A percentile compares a stretch with the other conserved stretches of the same genome.
phyloP scores from a whole-genome alignment of 1,140 invertebrate species.

The Atta texana region DNA sequence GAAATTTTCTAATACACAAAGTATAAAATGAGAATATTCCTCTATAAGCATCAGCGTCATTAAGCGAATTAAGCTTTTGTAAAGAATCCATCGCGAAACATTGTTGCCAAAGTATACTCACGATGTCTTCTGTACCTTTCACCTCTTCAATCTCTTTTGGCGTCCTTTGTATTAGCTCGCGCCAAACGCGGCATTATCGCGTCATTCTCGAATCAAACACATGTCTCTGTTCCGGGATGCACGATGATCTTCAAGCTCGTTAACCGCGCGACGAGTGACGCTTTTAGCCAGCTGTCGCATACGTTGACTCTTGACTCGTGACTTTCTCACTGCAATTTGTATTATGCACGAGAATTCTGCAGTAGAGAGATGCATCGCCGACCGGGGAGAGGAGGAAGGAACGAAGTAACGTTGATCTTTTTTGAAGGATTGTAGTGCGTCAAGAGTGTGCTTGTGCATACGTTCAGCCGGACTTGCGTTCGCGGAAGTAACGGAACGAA shows the following conservation, averaged over 20 bases:
- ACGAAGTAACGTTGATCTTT: background rate
- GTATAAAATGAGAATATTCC: background rate
- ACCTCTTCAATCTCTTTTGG: constrained; percentile 31
- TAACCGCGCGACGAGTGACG: constrained; percentile 18
- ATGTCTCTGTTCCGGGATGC: constrained; percentile 40
- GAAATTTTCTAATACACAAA: background rate
- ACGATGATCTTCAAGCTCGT: constrained; percentile 23
- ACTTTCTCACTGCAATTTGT: constrained; percentile 20
- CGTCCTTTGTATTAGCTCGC: constrained; percentile 1
- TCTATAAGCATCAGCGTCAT: background rate
- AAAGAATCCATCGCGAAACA: background rate
- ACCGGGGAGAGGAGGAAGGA: background rate
- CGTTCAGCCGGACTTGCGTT: background rate
- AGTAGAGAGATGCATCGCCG: background rate
- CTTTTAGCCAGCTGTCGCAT: constrained; percentile 54
- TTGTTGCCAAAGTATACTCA: background rate
- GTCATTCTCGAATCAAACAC: constrained; percentile 61
- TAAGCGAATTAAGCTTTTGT: background rate
- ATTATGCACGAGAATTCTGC: constrained; percentile 2
- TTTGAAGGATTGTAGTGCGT: background rate
- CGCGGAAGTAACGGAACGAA: constrained; percentile 63
- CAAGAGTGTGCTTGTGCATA: background rate
- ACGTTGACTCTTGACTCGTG: constrained; percentile 54
- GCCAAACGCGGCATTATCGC: constrained; percentile 27
- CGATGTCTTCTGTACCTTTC: constrained; percentile 12